Percentiles rank a stretch among this genome's conserved stretches.
These are phyloP conservation scores for Apamea sordens DNA, from an alignment of 2,888 invertebrate genomes.

Conservation along the genomic window DNA sequence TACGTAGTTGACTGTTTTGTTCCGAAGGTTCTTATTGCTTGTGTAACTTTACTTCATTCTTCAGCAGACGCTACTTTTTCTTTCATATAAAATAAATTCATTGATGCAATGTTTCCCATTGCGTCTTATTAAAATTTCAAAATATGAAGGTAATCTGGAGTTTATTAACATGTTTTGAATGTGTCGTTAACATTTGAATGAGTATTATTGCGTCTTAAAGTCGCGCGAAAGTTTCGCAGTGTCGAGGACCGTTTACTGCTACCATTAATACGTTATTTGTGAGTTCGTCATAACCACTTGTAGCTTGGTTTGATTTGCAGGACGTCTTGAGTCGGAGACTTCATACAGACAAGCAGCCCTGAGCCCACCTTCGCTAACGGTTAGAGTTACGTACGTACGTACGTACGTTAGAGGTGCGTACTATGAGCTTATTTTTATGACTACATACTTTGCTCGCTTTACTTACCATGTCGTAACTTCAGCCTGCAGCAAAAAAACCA, in stretches of 20 bases:
- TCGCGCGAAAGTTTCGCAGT: conserved; percentile 6
- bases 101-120: not conserved
- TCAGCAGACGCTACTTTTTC: not conserved
- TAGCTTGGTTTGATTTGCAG: conserved; percentile 31
- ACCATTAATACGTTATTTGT: conserved; percentile 41
- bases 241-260: conserved; percentile 5
- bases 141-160: not conserved
- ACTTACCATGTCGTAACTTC: not conserved
- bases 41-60: not conserved
- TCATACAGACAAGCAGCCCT: no score
- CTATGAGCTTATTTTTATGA: not conserved
- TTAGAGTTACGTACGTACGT: no score
- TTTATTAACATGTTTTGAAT: not conserved
- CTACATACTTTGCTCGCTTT: no score
- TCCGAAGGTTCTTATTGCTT: conserved; percentile 5
- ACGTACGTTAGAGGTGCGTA: not conserved
- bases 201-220: conserved; percentile 23
- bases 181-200: conserved; percentile 3
- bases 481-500: not conserved
- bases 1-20: conserved; percentile 10
- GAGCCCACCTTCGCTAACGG: not conserved
- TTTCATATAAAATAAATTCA: not conserved
- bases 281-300: conserved; percentile 45
- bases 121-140: not conserved
- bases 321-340: not conserved